A percentile compares a stretch with the other conserved stretches of the same genome.
Conservation (phyloP, 2,113 vertebrate genomes). For the Chunga burmeisteri region DNA sequence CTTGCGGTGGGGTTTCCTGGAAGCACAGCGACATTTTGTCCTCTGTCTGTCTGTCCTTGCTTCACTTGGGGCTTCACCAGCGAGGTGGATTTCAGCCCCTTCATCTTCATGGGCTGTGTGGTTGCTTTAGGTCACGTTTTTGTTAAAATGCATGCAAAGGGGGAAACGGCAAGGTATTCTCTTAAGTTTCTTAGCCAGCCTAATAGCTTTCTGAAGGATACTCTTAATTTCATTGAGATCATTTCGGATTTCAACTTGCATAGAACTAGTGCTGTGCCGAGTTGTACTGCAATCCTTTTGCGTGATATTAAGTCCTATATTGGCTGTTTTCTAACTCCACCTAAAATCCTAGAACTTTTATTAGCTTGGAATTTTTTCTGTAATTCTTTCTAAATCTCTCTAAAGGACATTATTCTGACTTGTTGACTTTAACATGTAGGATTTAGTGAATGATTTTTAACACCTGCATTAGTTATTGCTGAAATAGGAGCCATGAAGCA, state of each 20-base stretch:
- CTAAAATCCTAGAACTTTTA: background rate
- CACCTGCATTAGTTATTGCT: background rate
- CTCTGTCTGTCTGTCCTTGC: background rate
- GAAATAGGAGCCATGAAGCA: background rate
- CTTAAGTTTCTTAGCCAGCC: background rate
- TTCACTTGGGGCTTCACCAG: background rate
- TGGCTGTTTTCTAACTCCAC: background rate
- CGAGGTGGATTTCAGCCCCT: background rate
- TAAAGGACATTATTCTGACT: background rate
- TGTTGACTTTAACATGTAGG: background rate
- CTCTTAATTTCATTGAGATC: background rate
- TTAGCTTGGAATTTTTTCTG: background rate
- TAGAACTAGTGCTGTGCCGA: background rate
- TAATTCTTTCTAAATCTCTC: background rate
- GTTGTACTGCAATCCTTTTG: background rate
- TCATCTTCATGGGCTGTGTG: background rate
- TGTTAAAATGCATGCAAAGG: background rate
- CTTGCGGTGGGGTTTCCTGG: background rate
- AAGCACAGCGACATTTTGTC: background rate
- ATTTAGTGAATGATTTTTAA: background rate
- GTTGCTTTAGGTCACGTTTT: background rate
- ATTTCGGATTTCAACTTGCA: background rate
- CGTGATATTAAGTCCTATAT: background rate
- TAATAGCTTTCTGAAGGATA: background rate
- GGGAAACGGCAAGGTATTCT: background rate